Evolutionary conservation across 2,888 invertebrate species (phyloP).

Genomic region (Metellina segmentata): DNA sequence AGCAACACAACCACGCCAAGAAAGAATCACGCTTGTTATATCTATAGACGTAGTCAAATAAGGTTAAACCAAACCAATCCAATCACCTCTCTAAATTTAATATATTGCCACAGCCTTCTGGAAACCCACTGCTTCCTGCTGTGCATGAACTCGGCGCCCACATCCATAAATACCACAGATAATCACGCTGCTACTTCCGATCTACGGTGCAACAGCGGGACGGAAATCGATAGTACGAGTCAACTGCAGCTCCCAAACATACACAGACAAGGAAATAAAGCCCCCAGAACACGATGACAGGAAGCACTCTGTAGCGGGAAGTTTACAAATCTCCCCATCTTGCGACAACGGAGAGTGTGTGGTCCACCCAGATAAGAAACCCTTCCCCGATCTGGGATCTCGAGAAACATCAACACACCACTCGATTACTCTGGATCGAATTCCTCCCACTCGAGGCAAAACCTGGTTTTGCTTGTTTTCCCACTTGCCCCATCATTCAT

Average conservation of each 20-base stretch:
- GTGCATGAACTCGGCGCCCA: background rate
- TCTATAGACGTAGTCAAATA: too few relatives aligned
- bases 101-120: background rate
- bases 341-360: constrained; percentile 16
- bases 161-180: background rate
- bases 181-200: background rate
- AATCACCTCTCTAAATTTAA: too few relatives aligned
- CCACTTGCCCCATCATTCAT: background rate
- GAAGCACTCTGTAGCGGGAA: background rate
- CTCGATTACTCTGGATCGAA: background rate
- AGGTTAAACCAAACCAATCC: too few relatives aligned
- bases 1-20: too few relatives aligned
- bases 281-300: constrained; percentile 23
- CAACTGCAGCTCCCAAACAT: constrained; percentile 8
- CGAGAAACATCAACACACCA: constrained; percentile 36
- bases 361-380: constrained; percentile 21
- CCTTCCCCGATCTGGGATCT: background rate
- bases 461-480: background rate
- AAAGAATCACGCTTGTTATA: too few relatives aligned
- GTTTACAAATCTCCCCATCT: constrained; percentile 20
- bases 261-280: constrained; percentile 23
- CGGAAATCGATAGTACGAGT: constrained; percentile 6
- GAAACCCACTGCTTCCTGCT: background rate
- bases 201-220: background rate
- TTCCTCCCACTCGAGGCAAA: background rate